Percentiles rank a stretch among this genome's conserved stretches.
Conservation (phyloP, 2,888 invertebrate species). For the Cataglyphis livida region DNA sequence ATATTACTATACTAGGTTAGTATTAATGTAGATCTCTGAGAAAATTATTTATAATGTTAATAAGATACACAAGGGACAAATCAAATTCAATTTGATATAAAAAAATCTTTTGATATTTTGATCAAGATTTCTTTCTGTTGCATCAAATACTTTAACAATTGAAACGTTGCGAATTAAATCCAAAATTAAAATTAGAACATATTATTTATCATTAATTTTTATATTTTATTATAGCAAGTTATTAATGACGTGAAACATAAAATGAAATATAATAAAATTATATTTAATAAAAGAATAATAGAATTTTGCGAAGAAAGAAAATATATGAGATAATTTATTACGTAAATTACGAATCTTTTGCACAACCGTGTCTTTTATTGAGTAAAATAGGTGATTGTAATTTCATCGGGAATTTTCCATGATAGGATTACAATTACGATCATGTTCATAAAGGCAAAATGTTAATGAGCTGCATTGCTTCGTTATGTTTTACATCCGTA, state of each 20-base stretch:
- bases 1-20: not conserved
- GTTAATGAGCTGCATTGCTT: not conserved
- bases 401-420: not conserved
- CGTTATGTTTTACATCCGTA: not conserved
- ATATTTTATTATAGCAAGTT: not conserved
- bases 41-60: not conserved
- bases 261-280: not conserved
- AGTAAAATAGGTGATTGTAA: not conserved
- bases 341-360: not conserved
- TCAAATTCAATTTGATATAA: not conserved
- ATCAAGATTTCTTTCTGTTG: not conserved
- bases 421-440: slow-evolving; percentile 11
- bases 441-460: not conserved
- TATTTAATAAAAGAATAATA: not conserved
- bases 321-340: not conserved
- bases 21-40: not conserved
- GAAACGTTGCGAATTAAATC: not conserved
- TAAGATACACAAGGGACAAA: not conserved
- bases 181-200: not conserved
- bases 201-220: slow-evolving; percentile 5
- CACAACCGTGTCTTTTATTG: not conserved
- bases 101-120: not conserved
- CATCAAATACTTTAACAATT: slow-evolving; percentile 1
- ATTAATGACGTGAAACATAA: not conserved
- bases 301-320: not conserved